phyloP scores from a whole-genome alignment of 92 coral and sea anemone species.

The Epizoanthus scotinus region DNA sequence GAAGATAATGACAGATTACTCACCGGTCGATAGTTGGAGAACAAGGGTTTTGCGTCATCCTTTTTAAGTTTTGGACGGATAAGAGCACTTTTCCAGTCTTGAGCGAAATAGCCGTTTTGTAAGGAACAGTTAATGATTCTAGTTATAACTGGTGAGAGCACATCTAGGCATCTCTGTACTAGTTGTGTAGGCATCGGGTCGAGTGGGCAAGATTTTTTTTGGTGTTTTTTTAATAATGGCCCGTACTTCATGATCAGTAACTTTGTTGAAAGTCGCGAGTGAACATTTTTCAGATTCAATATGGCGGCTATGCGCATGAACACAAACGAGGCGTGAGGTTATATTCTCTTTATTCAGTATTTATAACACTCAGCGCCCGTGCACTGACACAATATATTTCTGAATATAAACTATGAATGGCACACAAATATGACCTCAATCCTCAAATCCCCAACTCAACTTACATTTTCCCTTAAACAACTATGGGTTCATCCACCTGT shows the following conservation, averaged over 20 bases:
- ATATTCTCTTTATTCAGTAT: too few species aligned
- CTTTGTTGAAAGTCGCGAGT: not conserved
- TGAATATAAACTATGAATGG: too few species aligned
- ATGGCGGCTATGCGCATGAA: too few species aligned
- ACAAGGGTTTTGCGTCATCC: constrained; percentile 5
- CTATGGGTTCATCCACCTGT: too few species aligned
- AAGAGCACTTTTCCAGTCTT: not conserved
- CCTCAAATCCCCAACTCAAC: too few species aligned
- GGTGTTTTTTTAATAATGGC: constrained; percentile 15
- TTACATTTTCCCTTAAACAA: too few species aligned
- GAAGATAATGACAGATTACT: constrained; percentile 3
- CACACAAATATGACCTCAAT: too few species aligned
- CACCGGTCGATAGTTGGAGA: constrained; percentile 23
- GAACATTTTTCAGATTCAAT: not conserved
- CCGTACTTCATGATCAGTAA: constrained; percentile 31
- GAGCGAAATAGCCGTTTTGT: not conserved
- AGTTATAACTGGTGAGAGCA: not conserved
- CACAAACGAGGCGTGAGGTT: too few species aligned
- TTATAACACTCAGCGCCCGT: too few species aligned
- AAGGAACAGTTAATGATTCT: constrained; percentile 14
- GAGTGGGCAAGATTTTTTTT: constrained; percentile 39
- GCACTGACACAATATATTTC: too few species aligned
- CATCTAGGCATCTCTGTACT: constrained; percentile 16
- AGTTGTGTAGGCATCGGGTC: constrained; percentile 46
- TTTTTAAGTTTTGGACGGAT: not conserved